Evolutionary conservation across 2,797 vertebrate genomes (phyloP).

Genomic region (Rousettus madagascariensis): DNA sequence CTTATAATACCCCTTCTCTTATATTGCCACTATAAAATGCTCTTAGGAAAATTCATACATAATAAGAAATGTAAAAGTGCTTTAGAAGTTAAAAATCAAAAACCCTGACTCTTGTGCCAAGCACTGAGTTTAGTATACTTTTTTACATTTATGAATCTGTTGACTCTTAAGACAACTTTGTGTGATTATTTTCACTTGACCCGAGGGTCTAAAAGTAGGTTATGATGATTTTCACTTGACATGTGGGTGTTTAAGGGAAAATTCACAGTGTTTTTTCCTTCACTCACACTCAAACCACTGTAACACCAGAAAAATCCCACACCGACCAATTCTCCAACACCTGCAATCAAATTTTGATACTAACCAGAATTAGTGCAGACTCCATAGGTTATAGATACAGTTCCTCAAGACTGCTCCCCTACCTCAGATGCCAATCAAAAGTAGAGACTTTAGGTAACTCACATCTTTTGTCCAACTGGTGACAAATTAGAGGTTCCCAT

Average conservation of each 20-base stretch:
- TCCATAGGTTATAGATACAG: not conserved
- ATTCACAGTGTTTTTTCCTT: not conserved
- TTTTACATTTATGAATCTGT: not conserved
- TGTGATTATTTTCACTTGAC: not conserved
- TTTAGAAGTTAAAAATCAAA: conserved; percentile 21
- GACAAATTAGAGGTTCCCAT: not conserved
- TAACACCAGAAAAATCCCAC: not conserved
- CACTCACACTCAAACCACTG: not conserved
- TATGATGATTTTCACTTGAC: not conserved
- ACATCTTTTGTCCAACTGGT: not conserved
- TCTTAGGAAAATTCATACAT: not conserved
- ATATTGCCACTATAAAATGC: not conserved
- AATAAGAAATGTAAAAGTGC: not conserved
- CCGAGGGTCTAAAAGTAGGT: not conserved
- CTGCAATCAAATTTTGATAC: not conserved
- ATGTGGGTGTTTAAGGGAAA: not conserved
- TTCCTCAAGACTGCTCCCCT: not conserved
- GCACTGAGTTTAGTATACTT: not conserved
- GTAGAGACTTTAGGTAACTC: not conserved
- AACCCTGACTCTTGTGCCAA: not conserved
- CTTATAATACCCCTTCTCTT: not conserved
- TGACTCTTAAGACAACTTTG: not conserved
- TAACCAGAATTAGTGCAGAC: not conserved
- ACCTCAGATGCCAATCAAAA: not conserved
- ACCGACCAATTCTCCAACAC: not conserved